phyloP scores from a whole-genome alignment of 2,888 invertebrate genomes.

The Dastarcus helophoroides region DNA sequence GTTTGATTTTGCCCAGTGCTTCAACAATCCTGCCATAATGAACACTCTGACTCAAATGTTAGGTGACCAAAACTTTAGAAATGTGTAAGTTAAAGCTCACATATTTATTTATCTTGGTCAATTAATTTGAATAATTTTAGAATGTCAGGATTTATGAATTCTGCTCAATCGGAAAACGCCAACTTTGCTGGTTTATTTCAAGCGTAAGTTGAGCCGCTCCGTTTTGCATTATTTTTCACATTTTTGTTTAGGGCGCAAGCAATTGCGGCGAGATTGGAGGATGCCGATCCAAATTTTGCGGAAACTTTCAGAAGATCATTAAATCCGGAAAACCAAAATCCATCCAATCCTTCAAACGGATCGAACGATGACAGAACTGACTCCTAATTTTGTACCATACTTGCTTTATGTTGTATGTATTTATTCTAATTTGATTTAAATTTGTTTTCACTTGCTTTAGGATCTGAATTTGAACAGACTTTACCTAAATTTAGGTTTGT shows the following conservation, averaged over 20 bases:
- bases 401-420: too few species aligned
- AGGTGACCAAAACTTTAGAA: constrained; percentile 73
- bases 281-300: constrained; percentile 70
- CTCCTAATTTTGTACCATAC: too few species aligned
- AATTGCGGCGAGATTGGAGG: constrained; percentile 71
- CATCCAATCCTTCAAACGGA: too few species aligned
- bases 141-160: constrained; percentile 32
- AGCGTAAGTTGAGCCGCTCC: constrained; percentile 23
- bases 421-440: too few species aligned
- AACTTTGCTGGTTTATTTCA: constrained; percentile 30
- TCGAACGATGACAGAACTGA: too few species aligned
- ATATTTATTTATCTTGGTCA: constrained; percentile 3
- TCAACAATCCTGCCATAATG: constrained; percentile 72
- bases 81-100: constrained; percentile 38
- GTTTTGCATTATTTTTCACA: too few species aligned
- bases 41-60: constrained; percentile 79
- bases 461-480: too few species aligned
- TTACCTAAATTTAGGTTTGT: too few species aligned
- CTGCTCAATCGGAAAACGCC: constrained; percentile 24
- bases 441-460: too few species aligned
- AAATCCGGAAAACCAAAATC: too few species aligned
- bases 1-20: constrained; percentile 51
- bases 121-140: constrained; percentile 16
- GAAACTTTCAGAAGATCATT: constrained; percentile 46
- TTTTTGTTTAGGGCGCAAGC: constrained; percentile 50